Evolutionary conservation across 2,888 invertebrate species (phyloP).

Genomic region (Macroteleia sp.): DNA sequence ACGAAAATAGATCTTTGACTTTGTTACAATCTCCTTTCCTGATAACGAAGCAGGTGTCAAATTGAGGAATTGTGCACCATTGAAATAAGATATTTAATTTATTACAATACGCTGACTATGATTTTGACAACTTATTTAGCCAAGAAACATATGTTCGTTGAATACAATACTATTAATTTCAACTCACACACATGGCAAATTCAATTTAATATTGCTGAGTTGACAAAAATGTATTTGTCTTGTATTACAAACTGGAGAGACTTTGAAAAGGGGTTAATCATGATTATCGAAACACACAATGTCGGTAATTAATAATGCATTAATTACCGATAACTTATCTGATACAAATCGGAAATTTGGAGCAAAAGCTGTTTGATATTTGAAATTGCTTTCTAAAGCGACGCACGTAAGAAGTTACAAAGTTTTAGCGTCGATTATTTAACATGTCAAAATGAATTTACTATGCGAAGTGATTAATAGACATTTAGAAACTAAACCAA

Average conservation of each 20-base stretch:
- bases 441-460: constrained; percentile 11
- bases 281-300: too few relatives aligned
- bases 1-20: neutral
- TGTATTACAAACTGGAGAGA: too few relatives aligned
- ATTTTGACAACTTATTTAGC: constrained; percentile 4
- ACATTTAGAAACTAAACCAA: constrained; percentile 19
- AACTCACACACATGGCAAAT: neutral
- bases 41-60: constrained; percentile 7
- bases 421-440: too few relatives aligned
- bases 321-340: too few relatives aligned
- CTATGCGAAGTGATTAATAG: constrained; percentile 17
- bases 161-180: neutral
- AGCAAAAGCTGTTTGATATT: neutral
- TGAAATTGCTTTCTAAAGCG: neutral
- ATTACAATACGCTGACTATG: neutral
- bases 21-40: too few relatives aligned
- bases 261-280: too few relatives aligned
- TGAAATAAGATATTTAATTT: neutral
- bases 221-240: too few relatives aligned
- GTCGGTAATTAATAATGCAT: too few relatives aligned
- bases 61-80: neutral
- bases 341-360: too few relatives aligned
- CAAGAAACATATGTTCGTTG: neutral
- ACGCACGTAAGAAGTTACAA: too few relatives aligned
- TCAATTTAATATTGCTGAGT: too few relatives aligned